Evolutionary conservation across 2,888 invertebrate genomes (phyloP).

Genomic region (Eudemis profundana): DNA sequence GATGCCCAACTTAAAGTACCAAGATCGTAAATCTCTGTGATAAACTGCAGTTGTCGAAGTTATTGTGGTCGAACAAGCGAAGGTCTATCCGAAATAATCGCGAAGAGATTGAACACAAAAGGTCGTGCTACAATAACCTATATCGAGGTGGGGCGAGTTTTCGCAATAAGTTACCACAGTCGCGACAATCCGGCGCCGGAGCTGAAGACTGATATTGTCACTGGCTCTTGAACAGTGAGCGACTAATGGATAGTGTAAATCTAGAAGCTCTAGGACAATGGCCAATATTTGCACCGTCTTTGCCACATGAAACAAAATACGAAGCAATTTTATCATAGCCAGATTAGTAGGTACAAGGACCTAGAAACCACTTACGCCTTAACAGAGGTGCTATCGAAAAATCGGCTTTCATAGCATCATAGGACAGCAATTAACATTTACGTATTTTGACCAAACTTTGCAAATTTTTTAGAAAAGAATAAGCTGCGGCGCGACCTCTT

Average conservation of each 20-base stretch:
- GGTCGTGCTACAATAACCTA: constrained; percentile 76
- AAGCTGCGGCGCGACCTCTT: too few species aligned
- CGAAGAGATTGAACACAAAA: constrained; percentile 65
- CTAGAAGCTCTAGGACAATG: constrained; percentile 4
- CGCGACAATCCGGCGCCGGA: constrained; percentile 70
- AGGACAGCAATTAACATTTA: too few species aligned
- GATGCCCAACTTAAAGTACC: constrained; percentile 7
- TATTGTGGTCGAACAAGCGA: constrained; percentile 52
- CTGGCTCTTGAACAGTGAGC: constrained; percentile 14
- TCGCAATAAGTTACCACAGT: constrained; percentile 60
- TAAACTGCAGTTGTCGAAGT: constrained; percentile 57
- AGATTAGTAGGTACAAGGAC: too few species aligned
- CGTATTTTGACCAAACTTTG: background rate
- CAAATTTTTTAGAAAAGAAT: too few species aligned
- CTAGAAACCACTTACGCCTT: too few species aligned
- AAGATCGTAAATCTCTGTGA: constrained; percentile 60
- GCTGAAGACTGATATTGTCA: constrained; percentile 30
- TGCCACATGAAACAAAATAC: background rate
- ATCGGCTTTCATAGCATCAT: too few species aligned
- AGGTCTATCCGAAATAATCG: constrained; percentile 59
- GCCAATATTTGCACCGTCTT: constrained; percentile 3
- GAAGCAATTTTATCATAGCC: background rate
- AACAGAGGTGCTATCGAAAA: too few species aligned
- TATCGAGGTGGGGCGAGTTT: constrained; percentile 63
- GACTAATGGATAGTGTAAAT: constrained; percentile 33